These are phyloP conservation scores for Brachionus manjavacas DNA, from an alignment of 1,140 invertebrate genomes.

Conservation along the genomic window DNA sequence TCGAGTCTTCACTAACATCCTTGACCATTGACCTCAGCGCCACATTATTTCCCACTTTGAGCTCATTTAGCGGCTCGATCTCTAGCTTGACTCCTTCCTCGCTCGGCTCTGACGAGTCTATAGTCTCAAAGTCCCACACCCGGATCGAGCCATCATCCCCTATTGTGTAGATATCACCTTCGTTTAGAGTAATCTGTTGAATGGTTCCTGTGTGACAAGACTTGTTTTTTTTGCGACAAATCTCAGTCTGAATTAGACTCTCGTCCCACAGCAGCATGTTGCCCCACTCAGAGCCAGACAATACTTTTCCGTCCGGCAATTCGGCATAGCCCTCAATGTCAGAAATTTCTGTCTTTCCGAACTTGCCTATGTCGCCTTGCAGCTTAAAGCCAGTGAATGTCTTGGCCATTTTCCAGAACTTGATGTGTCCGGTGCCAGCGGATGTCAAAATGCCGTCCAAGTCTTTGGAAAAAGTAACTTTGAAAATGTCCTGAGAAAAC, in stretches of 20 bases:
- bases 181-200: slow-evolving; percentile 66
- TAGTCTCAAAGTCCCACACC: slow-evolving; percentile 79
- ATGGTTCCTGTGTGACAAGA: slow-evolving; percentile 70
- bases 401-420: slow-evolving; percentile 83
- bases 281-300: slow-evolving; percentile 80
- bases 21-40: slow-evolving; percentile 62
- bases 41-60: slow-evolving; percentile 59
- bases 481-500: slow-evolving; percentile 69
- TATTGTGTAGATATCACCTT: slow-evolving; percentile 64
- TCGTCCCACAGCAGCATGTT: slow-evolving; percentile 83
- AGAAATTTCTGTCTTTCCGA: slow-evolving; percentile 81
- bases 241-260: slow-evolving; percentile 74
- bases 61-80: slow-evolving; percentile 76
- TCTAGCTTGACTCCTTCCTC: slow-evolving; percentile 72
- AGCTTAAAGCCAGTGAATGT: slow-evolving; percentile 85
- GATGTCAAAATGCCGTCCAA: slow-evolving; percentile 71
- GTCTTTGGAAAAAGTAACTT: slow-evolving; percentile 72
- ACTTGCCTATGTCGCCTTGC: slow-evolving; percentile 74
- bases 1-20: slow-evolving; percentile 51
- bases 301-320: slow-evolving; percentile 76
- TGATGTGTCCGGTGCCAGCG: slow-evolving; percentile 73
- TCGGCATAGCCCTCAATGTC: slow-evolving; percentile 76
- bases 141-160: slow-evolving; percentile 73
- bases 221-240: slow-evolving; percentile 65
- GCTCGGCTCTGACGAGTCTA: slow-evolving; percentile 72